These are phyloP conservation scores for Augochlorella aurata DNA, from an alignment of 2,888 invertebrate genomes.

Conservation along the genomic window DNA sequence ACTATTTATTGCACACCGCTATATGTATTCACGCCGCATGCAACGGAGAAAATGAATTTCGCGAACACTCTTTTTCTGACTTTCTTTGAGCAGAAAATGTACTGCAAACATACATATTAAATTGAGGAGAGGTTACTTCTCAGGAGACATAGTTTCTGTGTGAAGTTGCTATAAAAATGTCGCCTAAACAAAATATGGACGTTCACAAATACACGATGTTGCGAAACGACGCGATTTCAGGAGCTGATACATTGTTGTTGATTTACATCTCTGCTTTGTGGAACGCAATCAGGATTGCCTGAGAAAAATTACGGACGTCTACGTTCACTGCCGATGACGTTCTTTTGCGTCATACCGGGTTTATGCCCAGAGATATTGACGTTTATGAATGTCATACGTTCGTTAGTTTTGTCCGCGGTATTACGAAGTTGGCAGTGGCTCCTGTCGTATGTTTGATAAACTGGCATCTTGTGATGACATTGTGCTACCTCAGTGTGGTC, in stretches of 20 bases:
- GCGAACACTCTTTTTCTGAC: no score
- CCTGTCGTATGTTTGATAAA: not conserved
- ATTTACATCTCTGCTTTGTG: not conserved
- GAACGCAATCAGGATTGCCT: not conserved
- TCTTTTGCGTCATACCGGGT: not conserved
- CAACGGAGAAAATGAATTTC: no score
- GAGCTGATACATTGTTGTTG: not conserved
- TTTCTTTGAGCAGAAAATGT: no score
- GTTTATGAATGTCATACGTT: not conserved
- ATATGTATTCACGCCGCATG: no score
- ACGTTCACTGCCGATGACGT: not conserved
- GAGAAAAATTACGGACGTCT: not conserved
- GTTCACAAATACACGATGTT: no score
- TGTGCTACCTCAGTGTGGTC: not conserved
- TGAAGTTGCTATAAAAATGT: no score
- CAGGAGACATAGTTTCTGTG: no score
- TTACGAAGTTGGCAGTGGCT: not conserved
- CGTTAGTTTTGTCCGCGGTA: not conserved
- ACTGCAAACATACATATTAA: no score
- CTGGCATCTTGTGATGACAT: not conserved
- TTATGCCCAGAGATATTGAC: not conserved
- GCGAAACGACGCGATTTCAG: no score
- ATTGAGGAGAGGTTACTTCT: no score
- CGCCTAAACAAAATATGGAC: no score
- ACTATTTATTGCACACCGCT: no score